phyloP scores from a whole-genome alignment of 2,888 invertebrate species.

The Cheilosia vernalis region DNA sequence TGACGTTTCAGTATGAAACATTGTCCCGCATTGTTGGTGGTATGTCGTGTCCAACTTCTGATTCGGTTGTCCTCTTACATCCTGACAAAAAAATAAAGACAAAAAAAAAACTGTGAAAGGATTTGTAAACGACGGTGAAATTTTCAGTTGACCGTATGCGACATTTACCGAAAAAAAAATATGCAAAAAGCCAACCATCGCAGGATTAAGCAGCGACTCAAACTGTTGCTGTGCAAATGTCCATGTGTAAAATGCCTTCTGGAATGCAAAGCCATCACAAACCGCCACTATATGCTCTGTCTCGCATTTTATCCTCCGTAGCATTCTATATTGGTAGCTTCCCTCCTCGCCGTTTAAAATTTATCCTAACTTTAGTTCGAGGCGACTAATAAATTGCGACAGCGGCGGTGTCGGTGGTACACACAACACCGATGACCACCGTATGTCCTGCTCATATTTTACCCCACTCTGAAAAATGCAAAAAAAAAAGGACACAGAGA shows the following conservation, averaged over 20 bases:
- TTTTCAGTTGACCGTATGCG: constrained; percentile 67
- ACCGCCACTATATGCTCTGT: not conserved
- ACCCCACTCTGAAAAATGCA: constrained; percentile 26
- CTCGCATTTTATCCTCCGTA: not conserved
- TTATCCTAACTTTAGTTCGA: constrained; percentile 65
- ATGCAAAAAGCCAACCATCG: constrained; percentile 1
- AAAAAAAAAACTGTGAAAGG: constrained; percentile 45
- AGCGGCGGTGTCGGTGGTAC: constrained; percentile 48
- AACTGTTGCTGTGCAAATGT: constrained; percentile 63
- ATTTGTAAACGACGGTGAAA: constrained; percentile 57
- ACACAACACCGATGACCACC: constrained; percentile 57
- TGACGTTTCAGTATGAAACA: constrained; percentile 42
- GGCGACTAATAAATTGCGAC: constrained; percentile 75
- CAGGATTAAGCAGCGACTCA: constrained; percentile 36
- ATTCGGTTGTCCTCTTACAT: constrained; percentile 60
- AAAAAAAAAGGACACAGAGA: constrained; percentile 14
- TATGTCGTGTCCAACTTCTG: constrained; percentile 55
- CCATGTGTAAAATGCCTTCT: constrained; percentile 61
- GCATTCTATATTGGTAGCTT: not conserved
- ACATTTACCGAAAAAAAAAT: constrained; percentile 33
- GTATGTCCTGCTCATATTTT: constrained; percentile 70
- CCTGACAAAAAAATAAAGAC: not conserved
- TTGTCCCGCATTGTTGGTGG: constrained; percentile 48
- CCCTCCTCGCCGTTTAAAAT: constrained; percentile 40
- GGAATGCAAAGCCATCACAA: constrained; percentile 35